Evolutionary conservation across 2,888 invertebrate species (phyloP).

Genomic region (Oscheius myriophilus): DNA sequence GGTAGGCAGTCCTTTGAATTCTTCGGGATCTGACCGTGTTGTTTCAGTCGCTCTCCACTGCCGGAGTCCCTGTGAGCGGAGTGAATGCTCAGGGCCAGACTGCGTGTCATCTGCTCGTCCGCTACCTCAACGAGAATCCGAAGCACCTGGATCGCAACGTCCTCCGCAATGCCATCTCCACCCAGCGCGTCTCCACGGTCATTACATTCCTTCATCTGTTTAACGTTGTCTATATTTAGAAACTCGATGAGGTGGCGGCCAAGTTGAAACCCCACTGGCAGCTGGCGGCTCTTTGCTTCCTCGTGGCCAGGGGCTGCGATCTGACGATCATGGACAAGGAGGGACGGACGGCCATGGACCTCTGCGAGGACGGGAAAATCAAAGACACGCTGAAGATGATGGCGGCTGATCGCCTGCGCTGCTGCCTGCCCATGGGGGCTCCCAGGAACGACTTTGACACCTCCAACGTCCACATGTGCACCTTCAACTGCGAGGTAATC

Average conservation of each 20-base stretch:
- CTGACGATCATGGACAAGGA: constrained; percentile 41
- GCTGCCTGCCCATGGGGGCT: constrained; percentile 40
- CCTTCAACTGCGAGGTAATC: constrained; percentile 50
- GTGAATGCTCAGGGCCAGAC: constrained; percentile 42
- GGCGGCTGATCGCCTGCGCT: constrained; percentile 25
- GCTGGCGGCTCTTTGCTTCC: constrained; percentile 45
- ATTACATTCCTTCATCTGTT: background rate
- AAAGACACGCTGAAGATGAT: constrained; percentile 12
- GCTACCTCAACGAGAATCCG: constrained; percentile 19
- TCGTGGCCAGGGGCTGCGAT: constrained; percentile 48
- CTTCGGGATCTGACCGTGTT: no score
- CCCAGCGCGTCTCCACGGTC: constrained; percentile 10
- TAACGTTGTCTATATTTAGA: constrained; percentile 23
- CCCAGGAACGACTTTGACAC: constrained; percentile 38
- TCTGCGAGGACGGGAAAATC: constrained; percentile 31
- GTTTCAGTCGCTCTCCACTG: constrained; percentile 36
- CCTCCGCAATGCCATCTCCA: constrained; percentile 1
- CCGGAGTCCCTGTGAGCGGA: constrained; percentile 38
- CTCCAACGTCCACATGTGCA: constrained; percentile 53
- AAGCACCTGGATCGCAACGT: constrained; percentile 11
- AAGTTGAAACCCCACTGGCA: constrained; percentile 50
- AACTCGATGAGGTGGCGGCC: constrained; percentile 50
- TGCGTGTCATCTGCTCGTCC: constrained; percentile 37
- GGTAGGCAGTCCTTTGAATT: constrained; percentile 5
- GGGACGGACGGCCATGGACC: constrained; percentile 35